Evolutionary conservation across 1,140 invertebrate species (phyloP).

Genomic region (Habropoda laboriosa): DNA sequence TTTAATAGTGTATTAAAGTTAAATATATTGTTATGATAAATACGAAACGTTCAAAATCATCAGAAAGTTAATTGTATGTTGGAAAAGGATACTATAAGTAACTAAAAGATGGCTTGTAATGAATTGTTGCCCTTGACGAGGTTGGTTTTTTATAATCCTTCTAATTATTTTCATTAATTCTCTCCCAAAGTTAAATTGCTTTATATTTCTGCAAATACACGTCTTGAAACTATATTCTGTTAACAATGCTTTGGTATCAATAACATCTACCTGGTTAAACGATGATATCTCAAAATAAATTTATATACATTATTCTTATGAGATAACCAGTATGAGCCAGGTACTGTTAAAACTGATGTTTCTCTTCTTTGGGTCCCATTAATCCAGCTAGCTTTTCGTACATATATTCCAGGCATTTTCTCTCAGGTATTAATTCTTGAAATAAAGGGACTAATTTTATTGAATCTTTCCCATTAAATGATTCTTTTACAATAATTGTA

Average conservation of each 20-base stretch:
- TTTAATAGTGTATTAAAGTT: slow-evolving; percentile 21
- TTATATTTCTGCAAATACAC: slow-evolving; percentile 58
- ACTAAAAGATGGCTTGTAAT: slow-evolving; percentile 77
- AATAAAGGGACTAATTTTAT: slow-evolving; percentile 78
- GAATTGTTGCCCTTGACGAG: slow-evolving; percentile 77
- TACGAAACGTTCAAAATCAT: not conserved
- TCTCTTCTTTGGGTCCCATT: slow-evolving; percentile 74
- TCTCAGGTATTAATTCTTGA: slow-evolving; percentile 75
- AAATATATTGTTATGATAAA: slow-evolving; percentile 49
- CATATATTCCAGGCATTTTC: slow-evolving; percentile 81
- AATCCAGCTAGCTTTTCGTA: slow-evolving; percentile 76
- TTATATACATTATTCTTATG: slow-evolving; percentile 79
- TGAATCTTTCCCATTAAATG: slow-evolving; percentile 65
- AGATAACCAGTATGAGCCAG: slow-evolving; percentile 79
- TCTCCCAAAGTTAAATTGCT: slow-evolving; percentile 72
- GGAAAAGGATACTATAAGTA: slow-evolving; percentile 77
- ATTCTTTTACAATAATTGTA: slow-evolving; percentile 75
- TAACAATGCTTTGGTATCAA: not conserved
- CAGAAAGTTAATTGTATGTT: not conserved
- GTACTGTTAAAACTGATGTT: slow-evolving; percentile 74
- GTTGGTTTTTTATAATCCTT: slow-evolving; percentile 76
- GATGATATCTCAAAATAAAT: slow-evolving; percentile 78
- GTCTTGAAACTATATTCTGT: not conserved
- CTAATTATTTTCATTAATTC: slow-evolving; percentile 79
- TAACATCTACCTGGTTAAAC: slow-evolving; percentile 69